A percentile compares a stretch with the other conserved stretches of the same genome.
These are phyloP conservation scores for Leptosomus discolor DNA, from an alignment of 2,113 vertebrate genomes.

Conservation along the genomic window DNA sequence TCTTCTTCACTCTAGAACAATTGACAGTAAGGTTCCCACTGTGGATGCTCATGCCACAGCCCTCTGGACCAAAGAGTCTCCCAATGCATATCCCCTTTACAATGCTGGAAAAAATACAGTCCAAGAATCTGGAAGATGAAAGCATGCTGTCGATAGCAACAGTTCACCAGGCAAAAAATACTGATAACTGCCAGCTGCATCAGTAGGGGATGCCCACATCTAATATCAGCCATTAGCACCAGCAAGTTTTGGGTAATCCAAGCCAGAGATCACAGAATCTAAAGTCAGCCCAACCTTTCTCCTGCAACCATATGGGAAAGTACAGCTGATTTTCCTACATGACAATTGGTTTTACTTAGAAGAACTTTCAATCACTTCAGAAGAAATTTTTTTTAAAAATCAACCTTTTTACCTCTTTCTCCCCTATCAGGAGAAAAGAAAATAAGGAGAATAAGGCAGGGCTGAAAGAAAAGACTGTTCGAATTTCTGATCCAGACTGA, in stretches of 20 bases:
- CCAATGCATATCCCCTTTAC: neutral
- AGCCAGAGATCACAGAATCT: neutral
- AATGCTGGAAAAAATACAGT: neutral
- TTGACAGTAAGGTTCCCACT: neutral
- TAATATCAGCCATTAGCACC: neutral
- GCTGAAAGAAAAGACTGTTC: neutral
- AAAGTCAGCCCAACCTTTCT: neutral
- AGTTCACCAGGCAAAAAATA: neutral
- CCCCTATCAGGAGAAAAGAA: neutral
- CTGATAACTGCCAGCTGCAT: neutral
- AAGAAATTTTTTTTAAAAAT: neutral
- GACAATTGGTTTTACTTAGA: neutral
- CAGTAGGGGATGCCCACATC: neutral
- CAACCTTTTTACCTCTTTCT: neutral
- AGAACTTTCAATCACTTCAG: neutral
- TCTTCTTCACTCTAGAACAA: neutral
- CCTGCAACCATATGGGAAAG: neutral
- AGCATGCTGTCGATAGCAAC: neutral
- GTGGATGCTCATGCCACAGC: neutral
- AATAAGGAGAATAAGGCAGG: neutral
- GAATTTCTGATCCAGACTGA: neutral
- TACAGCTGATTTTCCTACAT: neutral
- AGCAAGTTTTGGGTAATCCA: neutral
- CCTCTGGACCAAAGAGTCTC: neutral
- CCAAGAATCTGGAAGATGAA: neutral